Percentiles rank a stretch among this genome's conserved stretches.
phyloP scores from a whole-genome alignment of 2,113 vertebrate species.

The Dipodomys merriami region DNA sequence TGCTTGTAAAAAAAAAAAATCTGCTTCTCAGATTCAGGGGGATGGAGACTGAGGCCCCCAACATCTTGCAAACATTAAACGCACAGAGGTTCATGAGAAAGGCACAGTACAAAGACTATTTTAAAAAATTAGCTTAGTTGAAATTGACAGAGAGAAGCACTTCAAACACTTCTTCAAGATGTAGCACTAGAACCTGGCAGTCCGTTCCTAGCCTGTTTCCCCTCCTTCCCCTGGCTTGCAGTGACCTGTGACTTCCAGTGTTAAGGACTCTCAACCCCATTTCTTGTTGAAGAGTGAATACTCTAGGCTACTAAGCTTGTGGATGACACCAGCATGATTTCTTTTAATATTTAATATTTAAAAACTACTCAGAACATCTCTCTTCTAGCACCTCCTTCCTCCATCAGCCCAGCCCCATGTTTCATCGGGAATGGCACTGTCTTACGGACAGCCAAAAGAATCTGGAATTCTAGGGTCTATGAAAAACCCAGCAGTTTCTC shows the following conservation, averaged over 20 bases:
- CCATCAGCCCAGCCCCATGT: background rate
- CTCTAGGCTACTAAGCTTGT: background rate
- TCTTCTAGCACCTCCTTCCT: background rate
- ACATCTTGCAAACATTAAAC: conserved; percentile 75
- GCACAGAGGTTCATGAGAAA: conserved; percentile 72
- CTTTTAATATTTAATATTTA: conserved; percentile 41
- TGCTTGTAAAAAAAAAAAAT: conserved; percentile 24
- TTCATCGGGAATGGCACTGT: conserved; percentile 38
- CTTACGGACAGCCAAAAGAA: conserved; percentile 39
- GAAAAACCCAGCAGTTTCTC: background rate
- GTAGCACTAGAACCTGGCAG: conserved; percentile 53
- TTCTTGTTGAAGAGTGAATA: background rate
- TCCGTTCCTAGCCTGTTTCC: conserved; percentile 1
- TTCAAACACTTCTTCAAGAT: conserved; percentile 75
- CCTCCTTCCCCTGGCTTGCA: background rate
- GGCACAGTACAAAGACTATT: conserved; percentile 67
- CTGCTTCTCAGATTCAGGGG: conserved; percentile 19
- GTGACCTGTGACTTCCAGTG: conserved; percentile 47
- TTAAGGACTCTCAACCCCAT: background rate
- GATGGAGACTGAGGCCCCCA: conserved; percentile 49
- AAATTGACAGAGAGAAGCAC: conserved; percentile 75
- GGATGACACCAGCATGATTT: background rate
- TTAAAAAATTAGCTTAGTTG: conserved; percentile 73
- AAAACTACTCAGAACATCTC: conserved; percentile 1
- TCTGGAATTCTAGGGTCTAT: background rate